phyloP scores from a whole-genome alignment of 1,140 invertebrate genomes.

The Heterodera schachtii region DNA sequence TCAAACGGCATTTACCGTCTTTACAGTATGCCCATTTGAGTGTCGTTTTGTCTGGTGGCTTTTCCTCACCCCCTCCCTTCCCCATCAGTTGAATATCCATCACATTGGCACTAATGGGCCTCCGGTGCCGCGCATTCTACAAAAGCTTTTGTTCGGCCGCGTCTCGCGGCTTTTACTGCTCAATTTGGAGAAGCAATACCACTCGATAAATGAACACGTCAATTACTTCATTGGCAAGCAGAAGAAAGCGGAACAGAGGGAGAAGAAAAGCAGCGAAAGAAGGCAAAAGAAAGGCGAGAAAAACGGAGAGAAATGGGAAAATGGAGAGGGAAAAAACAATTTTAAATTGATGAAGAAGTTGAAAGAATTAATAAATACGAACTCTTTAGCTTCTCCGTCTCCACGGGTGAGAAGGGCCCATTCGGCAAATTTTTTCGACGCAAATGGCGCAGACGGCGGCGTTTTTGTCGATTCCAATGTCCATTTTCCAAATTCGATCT shows the following conservation, averaged over 20 bases:
- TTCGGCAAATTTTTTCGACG: neutral
- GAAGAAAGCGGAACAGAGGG: slow-evolving; percentile 10
- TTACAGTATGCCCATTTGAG: slow-evolving; percentile 59
- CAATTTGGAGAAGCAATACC: slow-evolving; percentile 66
- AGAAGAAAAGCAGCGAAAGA: neutral
- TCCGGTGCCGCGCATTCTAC: slow-evolving; percentile 75
- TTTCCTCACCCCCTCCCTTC: too few relatives aligned
- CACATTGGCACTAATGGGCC: slow-evolving; percentile 80
- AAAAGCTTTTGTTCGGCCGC: slow-evolving; percentile 72
- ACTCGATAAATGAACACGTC: slow-evolving; percentile 62
- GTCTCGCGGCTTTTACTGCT: slow-evolving; percentile 70
- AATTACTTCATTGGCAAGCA: slow-evolving; percentile 56
- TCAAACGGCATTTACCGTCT: slow-evolving; percentile 79
- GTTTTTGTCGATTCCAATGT: neutral
- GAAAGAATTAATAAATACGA: too few relatives aligned
- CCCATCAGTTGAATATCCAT: slow-evolving; percentile 76
- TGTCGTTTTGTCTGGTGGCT: too few relatives aligned
- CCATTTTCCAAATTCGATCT: neutral
- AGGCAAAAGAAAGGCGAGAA: neutral
- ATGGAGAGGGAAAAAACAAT: too few relatives aligned
- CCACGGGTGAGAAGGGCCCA: neutral
- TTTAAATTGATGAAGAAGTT: too few relatives aligned
- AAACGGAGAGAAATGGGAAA: neutral
- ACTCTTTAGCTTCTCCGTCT: neutral
- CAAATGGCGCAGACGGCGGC: neutral